Conservation (phyloP, 1,140 invertebrate genomes). For the Neuroterus valhalla region DNA sequence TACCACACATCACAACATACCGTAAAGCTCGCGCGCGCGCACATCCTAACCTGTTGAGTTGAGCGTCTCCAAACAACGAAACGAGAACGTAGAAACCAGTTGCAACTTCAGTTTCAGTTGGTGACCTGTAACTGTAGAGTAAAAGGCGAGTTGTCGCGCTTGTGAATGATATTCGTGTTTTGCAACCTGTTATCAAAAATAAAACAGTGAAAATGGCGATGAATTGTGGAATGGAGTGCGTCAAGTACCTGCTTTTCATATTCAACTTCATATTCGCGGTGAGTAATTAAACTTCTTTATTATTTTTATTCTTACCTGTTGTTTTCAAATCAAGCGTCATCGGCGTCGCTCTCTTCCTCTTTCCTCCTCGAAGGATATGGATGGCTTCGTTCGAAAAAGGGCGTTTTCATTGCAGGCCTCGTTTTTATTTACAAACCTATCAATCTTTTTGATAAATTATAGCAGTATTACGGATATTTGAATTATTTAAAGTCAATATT, state of each 20-base stretch:
- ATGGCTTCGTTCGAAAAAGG: slow-evolving; percentile 6
- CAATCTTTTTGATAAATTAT: not conserved
- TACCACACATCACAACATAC: no score
- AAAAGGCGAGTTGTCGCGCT: no score
- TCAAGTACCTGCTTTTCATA: slow-evolving; percentile 88
- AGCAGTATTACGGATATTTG: no score
- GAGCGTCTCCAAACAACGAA: no score
- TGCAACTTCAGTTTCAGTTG: no score
- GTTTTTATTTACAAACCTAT: not conserved
- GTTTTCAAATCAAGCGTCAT: slow-evolving; percentile 24
- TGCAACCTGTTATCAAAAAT: slow-evolving; percentile 51
- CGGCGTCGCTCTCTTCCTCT: slow-evolving; percentile 8
- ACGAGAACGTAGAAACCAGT: no score
- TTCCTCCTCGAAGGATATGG: slow-evolving; percentile 8
- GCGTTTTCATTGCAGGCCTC: not conserved
- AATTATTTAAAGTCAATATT: no score
- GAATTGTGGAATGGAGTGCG: slow-evolving; percentile 83
- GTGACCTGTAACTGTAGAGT: no score
- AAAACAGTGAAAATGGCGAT: slow-evolving; percentile 68
- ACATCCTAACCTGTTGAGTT: no score
- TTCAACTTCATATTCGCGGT: slow-evolving; percentile 92
- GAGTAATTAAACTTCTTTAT: slow-evolving; percentile 68
- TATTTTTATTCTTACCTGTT: slow-evolving; percentile 24
- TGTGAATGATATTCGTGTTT: not conserved
- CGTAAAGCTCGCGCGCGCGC: no score